phyloP scores from a whole-genome alignment of 2,888 invertebrate genomes.

The Rhagonycha fulva region DNA sequence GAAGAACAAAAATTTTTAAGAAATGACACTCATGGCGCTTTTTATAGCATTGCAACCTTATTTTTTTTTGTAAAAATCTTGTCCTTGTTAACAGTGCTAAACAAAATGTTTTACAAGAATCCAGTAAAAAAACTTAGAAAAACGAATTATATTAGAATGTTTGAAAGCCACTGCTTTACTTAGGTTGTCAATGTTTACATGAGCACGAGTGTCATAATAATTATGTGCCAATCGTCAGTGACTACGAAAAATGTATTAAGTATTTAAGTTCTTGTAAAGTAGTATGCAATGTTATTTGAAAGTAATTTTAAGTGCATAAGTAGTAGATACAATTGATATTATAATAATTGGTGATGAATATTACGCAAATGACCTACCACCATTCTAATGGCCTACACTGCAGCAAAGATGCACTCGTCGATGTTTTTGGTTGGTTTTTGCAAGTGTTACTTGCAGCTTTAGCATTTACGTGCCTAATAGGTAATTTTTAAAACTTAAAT shows the following conservation, averaged over 20 bases:
- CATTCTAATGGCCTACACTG: slow-evolving; percentile 61
- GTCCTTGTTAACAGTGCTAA: no score
- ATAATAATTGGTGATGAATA: slow-evolving; percentile 12
- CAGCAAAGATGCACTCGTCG: slow-evolving; percentile 72
- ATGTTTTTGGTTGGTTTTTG: slow-evolving; percentile 75
- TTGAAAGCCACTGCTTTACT: not conserved
- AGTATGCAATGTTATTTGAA: not conserved
- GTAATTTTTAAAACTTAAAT: slow-evolving; percentile 55
- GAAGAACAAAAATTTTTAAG: no score
- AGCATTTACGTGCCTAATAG: slow-evolving; percentile 73
- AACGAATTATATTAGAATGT: not conserved
- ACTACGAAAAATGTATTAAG: not conserved
- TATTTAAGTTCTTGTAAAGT: not conserved
- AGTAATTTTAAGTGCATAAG: not conserved
- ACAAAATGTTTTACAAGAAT: no score
- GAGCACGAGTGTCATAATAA: not conserved
- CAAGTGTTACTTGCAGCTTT: slow-evolving; percentile 71
- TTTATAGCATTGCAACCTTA: no score
- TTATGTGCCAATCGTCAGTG: not conserved
- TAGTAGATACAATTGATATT: not conserved
- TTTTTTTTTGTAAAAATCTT: no score
- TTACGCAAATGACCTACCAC: not conserved
- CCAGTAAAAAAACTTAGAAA: no score
- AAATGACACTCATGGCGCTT: no score
- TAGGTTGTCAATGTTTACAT: not conserved